phyloP scores from a whole-genome alignment of 2,113 vertebrate genomes.

The Picathartes gymnocephalus region DNA sequence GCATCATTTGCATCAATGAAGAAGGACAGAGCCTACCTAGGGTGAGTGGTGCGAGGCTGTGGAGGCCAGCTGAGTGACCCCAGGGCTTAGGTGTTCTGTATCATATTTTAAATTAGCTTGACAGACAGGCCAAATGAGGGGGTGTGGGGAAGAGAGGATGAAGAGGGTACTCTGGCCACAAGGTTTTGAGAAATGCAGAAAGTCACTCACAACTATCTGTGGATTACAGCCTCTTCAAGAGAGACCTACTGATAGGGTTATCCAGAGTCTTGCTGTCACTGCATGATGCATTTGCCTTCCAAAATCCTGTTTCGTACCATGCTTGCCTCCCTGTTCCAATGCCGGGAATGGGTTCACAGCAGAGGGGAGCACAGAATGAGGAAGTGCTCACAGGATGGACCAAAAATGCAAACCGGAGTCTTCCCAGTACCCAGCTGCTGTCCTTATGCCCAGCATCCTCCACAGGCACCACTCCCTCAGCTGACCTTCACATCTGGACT shows the following conservation, averaged over 20 bases:
- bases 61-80: neutral
- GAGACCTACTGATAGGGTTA: neutral
- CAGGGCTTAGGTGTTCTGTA: neutral
- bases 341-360: neutral
- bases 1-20: conserved; percentile 61
- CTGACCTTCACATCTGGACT: neutral
- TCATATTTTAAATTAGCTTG: neutral
- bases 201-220: neutral
- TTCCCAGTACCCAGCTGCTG: neutral
- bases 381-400: rapidly evolving
- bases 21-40: conserved; percentile 23
- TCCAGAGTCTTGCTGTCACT: neutral
- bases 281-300: neutral
- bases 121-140: neutral
- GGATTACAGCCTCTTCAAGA: neutral
- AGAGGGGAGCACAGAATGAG: neutral
- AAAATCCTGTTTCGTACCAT: neutral
- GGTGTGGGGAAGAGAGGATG: neutral
- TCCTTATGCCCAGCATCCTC: neutral
- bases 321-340: neutral
- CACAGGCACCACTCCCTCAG: neutral
- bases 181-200: neutral
- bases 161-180: neutral
- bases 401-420: neutral
- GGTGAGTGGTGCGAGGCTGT: neutral